Evolutionary conservation across 2,888 invertebrate genomes (phyloP).

Genomic region (Chrysolina haemoptera): DNA sequence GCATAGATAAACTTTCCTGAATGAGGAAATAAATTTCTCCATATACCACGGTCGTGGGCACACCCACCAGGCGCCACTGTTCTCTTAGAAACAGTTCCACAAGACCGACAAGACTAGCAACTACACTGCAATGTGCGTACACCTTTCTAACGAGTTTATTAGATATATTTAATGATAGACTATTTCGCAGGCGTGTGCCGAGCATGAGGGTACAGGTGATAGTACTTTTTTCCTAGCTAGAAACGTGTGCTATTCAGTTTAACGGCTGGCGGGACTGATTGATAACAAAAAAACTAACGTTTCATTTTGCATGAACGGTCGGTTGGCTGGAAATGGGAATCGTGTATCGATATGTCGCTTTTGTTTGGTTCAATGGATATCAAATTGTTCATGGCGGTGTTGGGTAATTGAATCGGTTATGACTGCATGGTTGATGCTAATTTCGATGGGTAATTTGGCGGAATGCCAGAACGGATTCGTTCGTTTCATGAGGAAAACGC

Average conservation of each 20-base stretch:
- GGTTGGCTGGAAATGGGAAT: conserved; percentile 22
- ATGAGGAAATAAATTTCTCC: no score
- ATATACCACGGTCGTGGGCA: no score
- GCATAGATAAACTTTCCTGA: no score
- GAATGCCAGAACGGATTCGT: neutral
- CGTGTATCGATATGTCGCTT: conserved; percentile 7
- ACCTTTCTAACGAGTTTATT: conserved; percentile 54
- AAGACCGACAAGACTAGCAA: conserved; percentile 26
- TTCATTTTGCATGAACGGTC: conserved; percentile 39
- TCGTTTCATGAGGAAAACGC: neutral
- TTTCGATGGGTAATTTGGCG: conserved; percentile 4
- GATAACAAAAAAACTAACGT: conserved; percentile 46
- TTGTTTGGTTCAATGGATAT: conserved; percentile 20
- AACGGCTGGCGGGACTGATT: conserved; percentile 54
- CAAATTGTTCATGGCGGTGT: conserved; percentile 11
- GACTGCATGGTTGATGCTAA: neutral
- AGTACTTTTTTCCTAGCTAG: conserved; percentile 55
- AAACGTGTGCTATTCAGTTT: conserved; percentile 49
- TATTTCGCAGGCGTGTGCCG: conserved; percentile 61
- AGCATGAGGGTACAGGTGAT: conserved; percentile 65
- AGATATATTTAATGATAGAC: conserved; percentile 61
- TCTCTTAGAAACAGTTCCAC: neutral
- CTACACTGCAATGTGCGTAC: conserved; percentile 40
- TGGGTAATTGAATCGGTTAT: conserved; percentile 8
- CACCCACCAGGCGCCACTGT: conserved; percentile 11